Base-by-base conservation (phyloP, 2,797 vertebrate species). In the Hydrocynus forskahlii region DNA sequence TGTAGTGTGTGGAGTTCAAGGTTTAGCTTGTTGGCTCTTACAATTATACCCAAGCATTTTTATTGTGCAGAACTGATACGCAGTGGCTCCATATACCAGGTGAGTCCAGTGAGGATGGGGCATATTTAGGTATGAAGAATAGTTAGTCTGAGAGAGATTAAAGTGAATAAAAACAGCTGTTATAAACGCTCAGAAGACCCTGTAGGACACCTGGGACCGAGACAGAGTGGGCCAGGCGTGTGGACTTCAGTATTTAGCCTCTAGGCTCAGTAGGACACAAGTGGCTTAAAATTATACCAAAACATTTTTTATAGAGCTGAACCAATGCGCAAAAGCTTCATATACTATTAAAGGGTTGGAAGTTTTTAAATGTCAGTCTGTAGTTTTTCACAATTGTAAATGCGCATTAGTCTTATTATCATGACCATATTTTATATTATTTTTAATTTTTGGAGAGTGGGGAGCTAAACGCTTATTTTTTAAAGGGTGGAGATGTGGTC, bases 41-140 rank as follows among this genome's bases (percentile, higher is more conserved):
- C 25, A 40, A 60, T 60, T 19, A 21, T 1, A 55, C 7, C 17
- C 12, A 63, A 64, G 23, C 14, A 52, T 48, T 48, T 19, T 12
- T 23, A 29, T 16, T 7, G 50, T 17, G 13, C 10, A 7, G 21
- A 38, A 40, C 0, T 64, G 43, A 45, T 12, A 13, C 40, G 14
- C 29, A 52, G 13, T 52, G 19, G 21, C n/a, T 23, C 43, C 45
- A 68, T 14, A 48, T 48, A 45, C 40, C 68, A 60, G 60, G 29
- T 55, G 86, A 83, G 63, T 77, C 75, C 64, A 54, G 79, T 19
- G 79, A 54, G 76, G 64, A 82, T 76, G 64, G 29, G 45, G 40
- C 29, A n/a, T 63, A 55, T 60, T 75, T 75, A 38, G 70, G 76
- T 78, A 43, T 54, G 81, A 75, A 50, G 52, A 19, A 0, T 9